Base-by-base conservation (phyloP, 2,113 vertebrate genomes). In the Planiliza haematocheilus region DNA sequence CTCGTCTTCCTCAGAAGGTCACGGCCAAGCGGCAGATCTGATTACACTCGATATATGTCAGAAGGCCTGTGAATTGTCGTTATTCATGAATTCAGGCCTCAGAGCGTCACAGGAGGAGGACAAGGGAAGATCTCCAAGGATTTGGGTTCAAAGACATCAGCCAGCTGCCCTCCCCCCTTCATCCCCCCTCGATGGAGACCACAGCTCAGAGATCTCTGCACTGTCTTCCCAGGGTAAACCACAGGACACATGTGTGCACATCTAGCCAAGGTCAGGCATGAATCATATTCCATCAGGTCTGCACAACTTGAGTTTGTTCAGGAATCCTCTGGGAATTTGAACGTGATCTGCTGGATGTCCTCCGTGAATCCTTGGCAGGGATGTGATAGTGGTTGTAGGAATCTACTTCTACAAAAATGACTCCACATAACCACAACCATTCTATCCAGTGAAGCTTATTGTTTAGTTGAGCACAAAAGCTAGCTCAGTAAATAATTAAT, bases 21-120 rank as follows among this genome's bases (percentile, higher is more conserved):
- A 50, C 2, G 16, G 36, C 17, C 37, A 21, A 7, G 8, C 3
- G 43, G 56, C 18, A 2, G 11, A 60, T 59, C 48, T 21, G 67
- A 74, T 84, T 17, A 9, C 58, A 11, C 66, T 77, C 77, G 24
- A 30, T 50, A 39, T 73, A 67, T 75, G 56, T 87, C 45, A 59
- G 81, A 48, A 56, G 59, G 43, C 42, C 52, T 12, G 42, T 8
- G 39, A 88, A 56, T 79, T 63, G 65, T 61, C 61, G 60, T 70
- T 84, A 83, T 85, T 86, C 66, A 86, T 91, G 70, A 57, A 83
- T 76, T 73, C 49, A 41, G 61, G 21, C 59, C 50, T 34, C 24
- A 30, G 24, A 30, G 3, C 24, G 24, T 5, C 3, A 30, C 69
- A 66, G 66, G 49, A 68, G 1, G 70, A 63, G 45, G 74, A 77